Conservation (phyloP, 1,140 invertebrate species). For the Cotesia glomerata region DNA sequence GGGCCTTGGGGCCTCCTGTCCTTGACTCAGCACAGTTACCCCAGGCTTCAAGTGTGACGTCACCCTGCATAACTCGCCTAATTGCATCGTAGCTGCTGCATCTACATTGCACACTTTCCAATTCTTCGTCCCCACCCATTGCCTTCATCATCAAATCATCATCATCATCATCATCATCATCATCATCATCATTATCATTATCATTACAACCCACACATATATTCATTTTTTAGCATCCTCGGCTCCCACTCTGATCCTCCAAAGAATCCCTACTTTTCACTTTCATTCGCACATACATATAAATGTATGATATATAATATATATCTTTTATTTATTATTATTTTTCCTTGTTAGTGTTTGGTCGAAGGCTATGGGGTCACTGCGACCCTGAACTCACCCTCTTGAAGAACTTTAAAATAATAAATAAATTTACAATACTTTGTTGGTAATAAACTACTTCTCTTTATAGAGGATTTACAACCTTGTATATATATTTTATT, state of each 20-base stretch:
- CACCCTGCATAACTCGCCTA: conserved; percentile 64
- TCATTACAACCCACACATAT: background rate
- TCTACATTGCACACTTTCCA: conserved; percentile 10
- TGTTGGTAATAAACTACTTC: no score
- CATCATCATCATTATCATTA: conserved; percentile 3
- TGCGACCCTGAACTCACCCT: background rate
- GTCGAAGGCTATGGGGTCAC: conserved; percentile 8
- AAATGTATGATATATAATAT: background rate
- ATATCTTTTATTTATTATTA: background rate
- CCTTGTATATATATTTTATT: background rate
- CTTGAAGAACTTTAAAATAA: background rate
- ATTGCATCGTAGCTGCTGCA: conserved; percentile 56
- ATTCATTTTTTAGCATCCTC: conserved; percentile 1
- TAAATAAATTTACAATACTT: background rate
- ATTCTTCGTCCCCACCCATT: conserved; percentile 18
- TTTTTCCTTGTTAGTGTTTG: background rate
- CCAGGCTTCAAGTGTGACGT: conserved; percentile 60
- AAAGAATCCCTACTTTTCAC: conserved; percentile 12
- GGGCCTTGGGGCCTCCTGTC: conserved; percentile 59
- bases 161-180: conserved; percentile 5
- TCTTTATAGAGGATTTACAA: background rate
- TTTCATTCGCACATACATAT: conserved; percentile 19
- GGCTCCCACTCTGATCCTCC: conserved; percentile 7
- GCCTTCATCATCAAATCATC: conserved; percentile 7
- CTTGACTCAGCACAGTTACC: conserved; percentile 65